Evolutionary conservation across 1,140 invertebrate species (phyloP).

Genomic region (Coenobita brevimanus): DNA sequence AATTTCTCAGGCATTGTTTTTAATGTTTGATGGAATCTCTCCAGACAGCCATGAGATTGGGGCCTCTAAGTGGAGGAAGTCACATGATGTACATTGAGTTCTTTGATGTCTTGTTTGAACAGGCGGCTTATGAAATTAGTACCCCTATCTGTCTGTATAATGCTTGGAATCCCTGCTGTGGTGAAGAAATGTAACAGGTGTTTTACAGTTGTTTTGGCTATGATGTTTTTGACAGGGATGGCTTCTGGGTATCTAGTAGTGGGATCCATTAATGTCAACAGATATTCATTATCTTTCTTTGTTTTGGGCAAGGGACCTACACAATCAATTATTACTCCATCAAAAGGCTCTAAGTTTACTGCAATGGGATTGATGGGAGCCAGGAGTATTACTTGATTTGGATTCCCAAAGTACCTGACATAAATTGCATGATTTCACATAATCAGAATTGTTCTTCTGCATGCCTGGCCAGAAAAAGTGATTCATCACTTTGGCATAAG

Average conservation of each 20-base stretch:
- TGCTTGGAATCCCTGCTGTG: not conserved
- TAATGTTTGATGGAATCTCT: not conserved
- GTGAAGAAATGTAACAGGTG: too few relatives aligned
- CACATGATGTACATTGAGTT: too few relatives aligned
- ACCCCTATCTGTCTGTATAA: not conserved
- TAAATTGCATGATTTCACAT: too few relatives aligned
- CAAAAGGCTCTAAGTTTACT: not conserved
- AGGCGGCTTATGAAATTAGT: too few relatives aligned
- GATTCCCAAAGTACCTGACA: too few relatives aligned
- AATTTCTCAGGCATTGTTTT: slow-evolving; percentile 32
- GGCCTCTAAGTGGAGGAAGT: too few relatives aligned
- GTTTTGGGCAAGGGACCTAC: too few relatives aligned
- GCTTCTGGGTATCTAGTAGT: slow-evolving; percentile 10
- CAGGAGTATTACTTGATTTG: too few relatives aligned
- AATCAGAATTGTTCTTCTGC: not conserved
- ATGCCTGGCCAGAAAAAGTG: slow-evolving; percentile 32
- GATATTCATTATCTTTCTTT: too few relatives aligned
- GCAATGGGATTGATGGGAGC: not conserved
- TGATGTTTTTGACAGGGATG: slow-evolving; percentile 1
- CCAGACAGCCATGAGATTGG: too few relatives aligned
- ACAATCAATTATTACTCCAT: too few relatives aligned
- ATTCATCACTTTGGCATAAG: not conserved
- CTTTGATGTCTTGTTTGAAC: too few relatives aligned
- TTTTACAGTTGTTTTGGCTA: not conserved
- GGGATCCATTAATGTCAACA: not conserved